phyloP scores from a whole-genome alignment of 2,113 vertebrate species.

The Platichthys stellatus region DNA sequence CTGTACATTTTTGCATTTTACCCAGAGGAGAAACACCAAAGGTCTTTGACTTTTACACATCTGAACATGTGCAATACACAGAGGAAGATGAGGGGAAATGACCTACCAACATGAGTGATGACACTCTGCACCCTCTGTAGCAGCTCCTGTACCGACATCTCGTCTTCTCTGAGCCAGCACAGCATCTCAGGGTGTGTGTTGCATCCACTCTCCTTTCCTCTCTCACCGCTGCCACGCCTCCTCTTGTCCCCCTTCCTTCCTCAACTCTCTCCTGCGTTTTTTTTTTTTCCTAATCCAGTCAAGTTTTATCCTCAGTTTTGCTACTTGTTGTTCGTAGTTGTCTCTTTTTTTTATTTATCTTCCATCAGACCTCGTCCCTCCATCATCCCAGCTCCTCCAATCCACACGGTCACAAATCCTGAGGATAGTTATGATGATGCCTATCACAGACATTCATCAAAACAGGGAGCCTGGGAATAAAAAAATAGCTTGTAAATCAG shows the following conservation, averaged over 20 bases:
- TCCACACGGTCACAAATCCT: slow-evolving; percentile 13
- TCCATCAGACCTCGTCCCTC: background rate
- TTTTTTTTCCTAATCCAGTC: slow-evolving; percentile 18
- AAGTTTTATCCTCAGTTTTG: background rate
- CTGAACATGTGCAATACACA: background rate
- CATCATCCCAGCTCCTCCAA: background rate
- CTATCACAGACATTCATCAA: slow-evolving; percentile 32
- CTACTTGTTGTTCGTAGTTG: background rate
- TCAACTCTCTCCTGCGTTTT: background rate
- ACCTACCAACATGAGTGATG: slow-evolving; percentile 94
- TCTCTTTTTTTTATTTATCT: slow-evolving; percentile 1
- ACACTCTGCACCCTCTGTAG: slow-evolving; percentile 89
- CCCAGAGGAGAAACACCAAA: background rate
- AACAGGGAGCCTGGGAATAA: background rate
- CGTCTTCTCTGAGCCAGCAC: slow-evolving; percentile 90
- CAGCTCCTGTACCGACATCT: slow-evolving; percentile 94
- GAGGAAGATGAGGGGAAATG: background rate
- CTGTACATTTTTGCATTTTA: background rate
- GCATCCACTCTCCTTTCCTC: slow-evolving; percentile 58
- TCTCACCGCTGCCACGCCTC: slow-evolving; percentile 61
- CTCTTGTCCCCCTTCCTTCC: slow-evolving; percentile 27
- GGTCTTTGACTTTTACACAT: background rate
- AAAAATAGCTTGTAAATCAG: background rate
- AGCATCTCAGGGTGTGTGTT: slow-evolving; percentile 87
- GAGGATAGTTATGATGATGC: slow-evolving; percentile 19